These are phyloP conservation scores for Nineta flava DNA, from an alignment of 2,888 invertebrate species.

Conservation along the genomic window DNA sequence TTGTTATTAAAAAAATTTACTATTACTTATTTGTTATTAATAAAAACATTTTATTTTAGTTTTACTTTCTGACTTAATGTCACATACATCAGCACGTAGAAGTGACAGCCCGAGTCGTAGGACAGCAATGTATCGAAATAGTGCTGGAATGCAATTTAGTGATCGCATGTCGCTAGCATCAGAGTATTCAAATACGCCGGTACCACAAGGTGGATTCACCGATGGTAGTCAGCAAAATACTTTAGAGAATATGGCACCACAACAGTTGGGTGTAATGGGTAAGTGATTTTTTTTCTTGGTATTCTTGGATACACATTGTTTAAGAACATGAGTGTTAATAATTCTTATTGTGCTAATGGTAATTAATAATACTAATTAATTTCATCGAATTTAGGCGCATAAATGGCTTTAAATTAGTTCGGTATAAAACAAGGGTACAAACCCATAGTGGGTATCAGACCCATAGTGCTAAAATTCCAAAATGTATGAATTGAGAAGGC, in stretches of 20 bases:
- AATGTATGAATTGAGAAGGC: too few relatives aligned
- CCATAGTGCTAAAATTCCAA: too few relatives aligned
- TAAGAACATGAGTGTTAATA: too few relatives aligned
- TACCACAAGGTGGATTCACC: constrained; percentile 15
- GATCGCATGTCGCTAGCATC: constrained; percentile 53
- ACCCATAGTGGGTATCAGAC: too few relatives aligned
- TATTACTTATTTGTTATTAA: too few relatives aligned
- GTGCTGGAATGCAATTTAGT: constrained; percentile 38
- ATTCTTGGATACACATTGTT: too few relatives aligned
- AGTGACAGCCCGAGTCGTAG: constrained; percentile 38
- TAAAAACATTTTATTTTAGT: not conserved
- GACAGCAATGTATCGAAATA: constrained; percentile 24
- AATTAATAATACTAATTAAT: too few relatives aligned
- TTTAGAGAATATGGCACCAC: constrained; percentile 49
- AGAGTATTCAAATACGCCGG: constrained; percentile 35
- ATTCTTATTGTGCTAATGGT: too few relatives aligned
- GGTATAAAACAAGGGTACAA: too few relatives aligned
- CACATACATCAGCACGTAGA: constrained; percentile 26
- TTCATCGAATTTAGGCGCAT: too few relatives aligned
- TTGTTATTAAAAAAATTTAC: too few relatives aligned
- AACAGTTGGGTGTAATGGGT: constrained; percentile 83
- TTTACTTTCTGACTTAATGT: not conserved
- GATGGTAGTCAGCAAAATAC: constrained; percentile 37
- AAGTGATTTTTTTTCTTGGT: constrained; percentile 30
- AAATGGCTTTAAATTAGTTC: too few relatives aligned